phyloP scores from a whole-genome alignment of 2,113 vertebrate genomes.

The Pseudois nayaur region DNA sequence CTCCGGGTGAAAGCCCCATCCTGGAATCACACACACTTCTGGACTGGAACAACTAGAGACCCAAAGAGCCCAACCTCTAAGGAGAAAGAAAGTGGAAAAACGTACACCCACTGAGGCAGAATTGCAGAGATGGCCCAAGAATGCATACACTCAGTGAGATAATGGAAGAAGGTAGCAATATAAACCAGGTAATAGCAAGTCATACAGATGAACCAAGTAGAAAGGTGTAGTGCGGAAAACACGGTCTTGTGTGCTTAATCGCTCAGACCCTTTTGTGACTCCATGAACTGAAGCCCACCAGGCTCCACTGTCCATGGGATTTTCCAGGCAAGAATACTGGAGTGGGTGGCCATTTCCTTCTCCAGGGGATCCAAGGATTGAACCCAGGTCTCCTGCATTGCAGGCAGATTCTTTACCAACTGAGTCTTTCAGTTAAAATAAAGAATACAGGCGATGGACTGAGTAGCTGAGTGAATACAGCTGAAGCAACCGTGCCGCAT shows the following conservation, averaged over 20 bases:
- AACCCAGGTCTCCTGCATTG: background rate
- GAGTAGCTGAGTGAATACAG: background rate
- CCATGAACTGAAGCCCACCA: background rate
- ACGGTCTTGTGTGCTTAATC: rapidly evolving
- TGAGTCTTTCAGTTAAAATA: background rate
- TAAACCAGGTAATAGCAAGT: background rate
- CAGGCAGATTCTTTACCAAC: background rate
- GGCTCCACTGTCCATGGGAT: background rate
- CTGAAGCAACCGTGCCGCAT: background rate
- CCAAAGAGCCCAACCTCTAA: background rate
- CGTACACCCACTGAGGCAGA: background rate
- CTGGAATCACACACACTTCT: background rate
- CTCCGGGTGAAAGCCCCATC: background rate
- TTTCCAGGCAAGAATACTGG: background rate
- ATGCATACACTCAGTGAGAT: background rate
- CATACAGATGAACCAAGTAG: background rate
- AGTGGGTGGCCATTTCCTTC: background rate
- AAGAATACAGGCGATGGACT: background rate
- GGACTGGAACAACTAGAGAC: background rate
- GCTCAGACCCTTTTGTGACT: background rate
- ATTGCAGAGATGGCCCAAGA: background rate
- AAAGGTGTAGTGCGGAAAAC: background rate
- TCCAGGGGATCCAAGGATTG: background rate
- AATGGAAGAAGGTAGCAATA: background rate
- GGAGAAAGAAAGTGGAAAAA: background rate